Percentiles rank a stretch among this genome's conserved stretches.
phyloP scores from a whole-genome alignment of 1,140 invertebrate species.

The Hypsibius dujardini region DNA sequence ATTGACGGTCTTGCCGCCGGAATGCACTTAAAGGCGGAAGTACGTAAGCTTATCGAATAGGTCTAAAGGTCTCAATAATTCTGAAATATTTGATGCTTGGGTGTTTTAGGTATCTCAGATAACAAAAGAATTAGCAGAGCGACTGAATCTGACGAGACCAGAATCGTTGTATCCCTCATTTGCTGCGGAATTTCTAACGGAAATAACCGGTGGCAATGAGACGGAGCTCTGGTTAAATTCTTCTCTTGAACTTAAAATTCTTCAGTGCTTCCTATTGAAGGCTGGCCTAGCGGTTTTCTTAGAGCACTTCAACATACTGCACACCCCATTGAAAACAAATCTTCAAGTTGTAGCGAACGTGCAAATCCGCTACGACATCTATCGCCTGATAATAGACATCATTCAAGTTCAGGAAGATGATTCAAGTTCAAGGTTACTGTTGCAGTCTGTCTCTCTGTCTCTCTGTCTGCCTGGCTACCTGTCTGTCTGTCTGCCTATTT shows the following conservation, averaged over 20 bases:
- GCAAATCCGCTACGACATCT: background rate
- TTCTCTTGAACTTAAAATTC: background rate
- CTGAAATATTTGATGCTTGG: slow-evolving; percentile 1
- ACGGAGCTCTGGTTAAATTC: background rate
- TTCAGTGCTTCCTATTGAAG: background rate
- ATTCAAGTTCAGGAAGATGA: background rate
- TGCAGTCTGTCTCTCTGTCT: too few species aligned
- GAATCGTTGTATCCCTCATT: background rate
- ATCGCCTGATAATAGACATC: background rate
- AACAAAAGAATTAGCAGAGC: background rate
- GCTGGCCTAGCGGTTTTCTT: background rate
- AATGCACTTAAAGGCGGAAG: background rate
- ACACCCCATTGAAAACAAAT: background rate
- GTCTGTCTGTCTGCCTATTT: too few species aligned
- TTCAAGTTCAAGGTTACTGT: too few species aligned
- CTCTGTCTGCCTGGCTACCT: too few species aligned
- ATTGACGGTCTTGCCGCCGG: background rate
- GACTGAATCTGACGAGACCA: background rate
- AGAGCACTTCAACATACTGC: background rate
- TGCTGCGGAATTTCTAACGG: background rate
- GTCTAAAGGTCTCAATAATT: background rate
- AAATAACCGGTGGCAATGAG: too few species aligned
- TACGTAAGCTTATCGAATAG: background rate
- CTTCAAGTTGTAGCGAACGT: background rate
- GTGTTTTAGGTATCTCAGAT: background rate